These are phyloP conservation scores for Dendrocopos noguchii DNA, from an alignment of 2,113 vertebrate species.

Conservation along the genomic window DNA sequence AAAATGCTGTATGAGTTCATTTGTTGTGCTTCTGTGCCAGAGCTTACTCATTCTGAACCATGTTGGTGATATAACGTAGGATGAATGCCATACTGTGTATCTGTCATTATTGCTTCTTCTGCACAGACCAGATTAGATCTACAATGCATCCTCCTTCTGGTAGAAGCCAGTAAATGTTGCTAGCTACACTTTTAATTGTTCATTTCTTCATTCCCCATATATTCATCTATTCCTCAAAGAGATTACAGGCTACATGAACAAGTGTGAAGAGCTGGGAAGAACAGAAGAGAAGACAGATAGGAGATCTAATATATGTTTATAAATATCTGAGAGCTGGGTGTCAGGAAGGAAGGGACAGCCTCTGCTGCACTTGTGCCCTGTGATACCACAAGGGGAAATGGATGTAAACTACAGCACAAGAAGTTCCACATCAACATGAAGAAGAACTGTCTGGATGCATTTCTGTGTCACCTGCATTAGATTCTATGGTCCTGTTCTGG, in stretches of 20 bases:
- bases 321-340: too few relatives aligned
- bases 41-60: neutral
- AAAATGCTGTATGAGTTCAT: neutral
- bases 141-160: neutral
- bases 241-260: neutral
- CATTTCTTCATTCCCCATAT: neutral
- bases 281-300: neutral
- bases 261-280: constrained; percentile 13
- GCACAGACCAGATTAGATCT: neutral
- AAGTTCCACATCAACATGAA: too few relatives aligned
- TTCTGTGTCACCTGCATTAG: too few relatives aligned
- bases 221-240: constrained; percentile 4
- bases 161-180: neutral
- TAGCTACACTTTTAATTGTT: neutral
- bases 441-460: too few relatives aligned
- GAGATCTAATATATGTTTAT: too few relatives aligned
- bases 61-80: neutral
- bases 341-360: too few relatives aligned
- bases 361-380: too few relatives aligned
- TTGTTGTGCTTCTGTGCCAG: neutral
- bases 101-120: neutral
- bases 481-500: too few relatives aligned
- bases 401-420: too few relatives aligned
- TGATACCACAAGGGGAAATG: too few relatives aligned
- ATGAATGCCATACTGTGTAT: neutral